Evolutionary conservation across 2,888 invertebrate species (phyloP), one percentile per base, ranked within the genome.

Genomic region (Scaptomyza reducta): DNA sequence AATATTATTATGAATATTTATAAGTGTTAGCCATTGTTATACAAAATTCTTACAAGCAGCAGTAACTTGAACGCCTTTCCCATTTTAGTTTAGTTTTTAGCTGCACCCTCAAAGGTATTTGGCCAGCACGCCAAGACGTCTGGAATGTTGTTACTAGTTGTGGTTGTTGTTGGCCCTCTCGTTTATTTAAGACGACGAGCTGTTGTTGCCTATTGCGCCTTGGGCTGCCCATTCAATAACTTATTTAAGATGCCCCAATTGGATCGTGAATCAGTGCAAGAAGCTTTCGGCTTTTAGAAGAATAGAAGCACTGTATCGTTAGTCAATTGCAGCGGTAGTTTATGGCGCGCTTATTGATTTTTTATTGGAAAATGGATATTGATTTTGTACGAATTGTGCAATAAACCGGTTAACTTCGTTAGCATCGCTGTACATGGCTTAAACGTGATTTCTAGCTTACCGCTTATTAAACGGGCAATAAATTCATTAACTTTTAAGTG

Each of bases 1-100:
- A 88, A 89, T 87, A 83, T 88, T 79, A 78, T 87, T 78, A 80
- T 79, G 76, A 76, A 84, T 87, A 88, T 80, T 88, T 80, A 88
- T 70, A 88, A 86, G 89, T 82, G 89, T 79, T 89, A 84, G 78
- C 83, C 10, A 33, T 49, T 33, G 49, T n/a, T 18, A 13, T 9
- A 6, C 10, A 33, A 33, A n/a, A 38, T 14, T 14, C 38, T 14
- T 14, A 14, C 38, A 38, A 38, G 38, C 7, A 7, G 14, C 38
- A 6, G 29, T 13, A 6, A 16, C 27, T 16, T 40, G 10, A 10
- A 10, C 16, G 16, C 40, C 4, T 40, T 40, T 16, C 2, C 4
- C 16, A 29, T 29, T 46, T 22, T 22, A 22, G 11, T 31, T 10
- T 29, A 46, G 33, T 33, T 11, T 38, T 13, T 22, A 25, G 33